phyloP scores from a whole-genome alignment of 2,113 vertebrate genomes.

The Parus major region DNA sequence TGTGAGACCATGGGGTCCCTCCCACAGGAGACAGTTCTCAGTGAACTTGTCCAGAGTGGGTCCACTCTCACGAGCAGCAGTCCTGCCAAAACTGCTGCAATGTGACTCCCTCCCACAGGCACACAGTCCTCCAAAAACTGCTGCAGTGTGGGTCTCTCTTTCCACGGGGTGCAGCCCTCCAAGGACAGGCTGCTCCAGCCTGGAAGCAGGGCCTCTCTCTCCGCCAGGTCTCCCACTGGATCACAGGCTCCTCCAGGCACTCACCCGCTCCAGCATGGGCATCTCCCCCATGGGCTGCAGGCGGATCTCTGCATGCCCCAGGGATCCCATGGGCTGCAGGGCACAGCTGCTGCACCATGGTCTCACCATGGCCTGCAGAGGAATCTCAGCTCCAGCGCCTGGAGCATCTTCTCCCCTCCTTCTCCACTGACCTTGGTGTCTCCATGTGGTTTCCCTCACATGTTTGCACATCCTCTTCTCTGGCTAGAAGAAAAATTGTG shows the following conservation, averaged over 20 bases:
- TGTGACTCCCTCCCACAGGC: not conserved
- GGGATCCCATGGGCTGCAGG: not conserved
- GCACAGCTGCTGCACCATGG: not conserved
- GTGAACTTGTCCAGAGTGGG: not conserved
- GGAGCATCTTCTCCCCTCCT: not conserved
- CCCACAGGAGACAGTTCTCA: not conserved
- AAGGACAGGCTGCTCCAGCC: not conserved
- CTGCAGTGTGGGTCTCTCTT: not conserved
- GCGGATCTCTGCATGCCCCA: not conserved
- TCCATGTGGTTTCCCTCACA: not conserved
- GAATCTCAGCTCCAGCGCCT: not conserved
- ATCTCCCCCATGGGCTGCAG: not conserved
- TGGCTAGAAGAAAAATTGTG: not conserved
- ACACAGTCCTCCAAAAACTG: not conserved
- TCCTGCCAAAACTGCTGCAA: not conserved
- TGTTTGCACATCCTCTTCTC: not conserved
- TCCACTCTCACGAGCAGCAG: not conserved
- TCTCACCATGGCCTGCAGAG: not conserved
- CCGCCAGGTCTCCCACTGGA: not conserved
- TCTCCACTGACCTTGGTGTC: not conserved
- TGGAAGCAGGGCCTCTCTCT: not conserved
- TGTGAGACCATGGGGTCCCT: too few species aligned
- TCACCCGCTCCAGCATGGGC: not conserved
- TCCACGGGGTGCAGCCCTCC: not conserved
- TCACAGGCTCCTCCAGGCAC: not conserved